These are phyloP conservation scores for Channallabes apus DNA, from an alignment of 2,797 vertebrate species.

Conservation along the genomic window DNA sequence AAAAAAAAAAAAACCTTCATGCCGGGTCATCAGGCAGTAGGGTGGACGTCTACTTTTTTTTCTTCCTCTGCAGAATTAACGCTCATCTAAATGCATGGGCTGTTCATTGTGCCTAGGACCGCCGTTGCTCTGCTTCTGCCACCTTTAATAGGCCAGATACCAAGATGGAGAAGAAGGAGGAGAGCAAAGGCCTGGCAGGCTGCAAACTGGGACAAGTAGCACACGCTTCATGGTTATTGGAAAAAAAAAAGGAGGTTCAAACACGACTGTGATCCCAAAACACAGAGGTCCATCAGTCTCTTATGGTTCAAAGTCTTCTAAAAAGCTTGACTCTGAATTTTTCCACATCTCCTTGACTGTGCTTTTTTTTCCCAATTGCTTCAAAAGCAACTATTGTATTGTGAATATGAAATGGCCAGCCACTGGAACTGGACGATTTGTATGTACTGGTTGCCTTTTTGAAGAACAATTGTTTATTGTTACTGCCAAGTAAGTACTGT, in stretches of 20 bases:
- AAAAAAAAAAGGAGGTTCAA: slow-evolving; percentile 20
- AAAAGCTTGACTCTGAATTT: not conserved
- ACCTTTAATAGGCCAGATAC: slow-evolving; percentile 29
- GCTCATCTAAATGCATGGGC: slow-evolving; percentile 54
- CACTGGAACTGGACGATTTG: not conserved
- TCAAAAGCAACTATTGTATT: not conserved
- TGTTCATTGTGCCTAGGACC: slow-evolving; percentile 29
- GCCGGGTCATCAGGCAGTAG: slow-evolving; percentile 29
- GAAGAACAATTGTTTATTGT: not conserved
- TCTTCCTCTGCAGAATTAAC: slow-evolving; percentile 48
- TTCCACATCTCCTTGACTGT: not conserved
- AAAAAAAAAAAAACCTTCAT: slow-evolving; percentile 32
- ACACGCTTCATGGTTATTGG: not conserved
- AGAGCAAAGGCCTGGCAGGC: not conserved
- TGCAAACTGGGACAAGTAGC: slow-evolving; percentile 36
- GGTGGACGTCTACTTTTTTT: slow-evolving; percentile 44
- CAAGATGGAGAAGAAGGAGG: not conserved
- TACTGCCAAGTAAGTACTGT: too few relatives aligned
- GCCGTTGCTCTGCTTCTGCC: slow-evolving; percentile 19
- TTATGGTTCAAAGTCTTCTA: not conserved
- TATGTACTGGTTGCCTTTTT: too few relatives aligned
- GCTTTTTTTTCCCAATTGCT: not conserved
- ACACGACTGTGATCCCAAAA: not conserved
- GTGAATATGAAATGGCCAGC: not conserved
- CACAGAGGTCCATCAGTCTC: not conserved